A percentile compares a stretch with the other conserved stretches of the same genome.
phyloP scores from a whole-genome alignment of 2,888 invertebrate genomes.

The Ophion costatus region DNA sequence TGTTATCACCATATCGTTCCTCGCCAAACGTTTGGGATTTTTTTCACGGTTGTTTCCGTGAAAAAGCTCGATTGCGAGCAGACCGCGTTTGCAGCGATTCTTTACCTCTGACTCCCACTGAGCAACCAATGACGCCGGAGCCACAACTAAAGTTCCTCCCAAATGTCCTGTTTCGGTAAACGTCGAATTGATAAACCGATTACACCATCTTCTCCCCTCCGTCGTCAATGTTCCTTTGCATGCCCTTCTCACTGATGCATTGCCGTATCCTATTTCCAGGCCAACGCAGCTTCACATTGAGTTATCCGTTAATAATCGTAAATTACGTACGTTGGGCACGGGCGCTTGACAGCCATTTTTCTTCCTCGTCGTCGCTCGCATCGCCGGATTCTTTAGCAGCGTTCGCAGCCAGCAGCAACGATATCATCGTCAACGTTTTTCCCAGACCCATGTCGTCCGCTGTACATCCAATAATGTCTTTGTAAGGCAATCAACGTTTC shows the following conservation, averaged over 20 bases:
- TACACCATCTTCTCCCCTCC: not conserved
- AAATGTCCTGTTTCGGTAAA: constrained; percentile 73
- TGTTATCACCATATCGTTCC: constrained; percentile 93
- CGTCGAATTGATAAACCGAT: constrained; percentile 2
- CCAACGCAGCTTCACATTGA: not conserved
- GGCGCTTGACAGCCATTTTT: constrained; percentile 69
- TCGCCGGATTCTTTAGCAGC: constrained; percentile 69
- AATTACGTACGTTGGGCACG: constrained; percentile 68
- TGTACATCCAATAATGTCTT: constrained; percentile 54
- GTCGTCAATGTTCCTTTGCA: no score
- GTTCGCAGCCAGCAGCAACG: constrained; percentile 85
- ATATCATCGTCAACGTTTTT: constrained; percentile 93
- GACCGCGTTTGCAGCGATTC: constrained; percentile 86
- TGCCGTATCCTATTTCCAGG: not conserved
- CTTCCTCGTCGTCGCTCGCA: constrained; percentile 78
- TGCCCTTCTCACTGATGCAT: no score
- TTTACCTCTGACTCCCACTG: constrained; percentile 95
- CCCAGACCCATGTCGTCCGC: constrained; percentile 94
- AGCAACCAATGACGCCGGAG: constrained; percentile 94
- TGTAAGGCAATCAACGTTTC: not conserved
- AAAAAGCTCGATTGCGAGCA: constrained; percentile 87
- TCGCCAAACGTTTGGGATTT: constrained; percentile 85
- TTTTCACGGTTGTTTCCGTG: constrained; percentile 92
- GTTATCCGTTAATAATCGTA: not conserved
- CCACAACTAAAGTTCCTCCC: constrained; percentile 94